These are phyloP conservation scores for Stylophora pistillata DNA, from an alignment of 64 coral and sea anemone genomes.

Conservation along the genomic window DNA sequence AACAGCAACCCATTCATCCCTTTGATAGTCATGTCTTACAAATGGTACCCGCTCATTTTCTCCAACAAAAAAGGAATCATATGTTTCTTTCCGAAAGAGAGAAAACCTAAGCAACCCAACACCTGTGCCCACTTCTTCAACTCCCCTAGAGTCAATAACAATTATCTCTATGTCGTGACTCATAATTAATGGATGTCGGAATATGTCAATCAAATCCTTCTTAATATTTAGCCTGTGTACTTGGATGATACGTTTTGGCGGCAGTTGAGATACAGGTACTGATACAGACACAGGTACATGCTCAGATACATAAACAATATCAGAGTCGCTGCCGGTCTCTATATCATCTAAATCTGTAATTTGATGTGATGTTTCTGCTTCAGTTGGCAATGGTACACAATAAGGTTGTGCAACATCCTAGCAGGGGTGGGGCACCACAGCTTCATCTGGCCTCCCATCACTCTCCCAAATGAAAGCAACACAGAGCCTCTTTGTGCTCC, in stretches of 20 bases:
- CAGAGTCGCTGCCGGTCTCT: too few relatives aligned
- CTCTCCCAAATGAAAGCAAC: neutral
- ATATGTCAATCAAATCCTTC: constrained; percentile 11
- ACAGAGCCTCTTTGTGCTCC: neutral
- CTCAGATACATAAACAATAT: too few relatives aligned
- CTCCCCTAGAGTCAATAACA: constrained; percentile 3
- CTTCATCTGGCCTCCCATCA: neutral
- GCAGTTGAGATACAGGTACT: too few relatives aligned
- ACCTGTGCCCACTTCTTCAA: constrained; percentile 18
- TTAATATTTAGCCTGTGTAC: too few relatives aligned
- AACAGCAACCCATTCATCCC: too few relatives aligned
- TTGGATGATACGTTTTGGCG: too few relatives aligned
- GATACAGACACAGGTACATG: too few relatives aligned
- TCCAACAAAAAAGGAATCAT: constrained; percentile 9
- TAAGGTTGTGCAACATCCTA: neutral
- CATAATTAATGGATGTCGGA: constrained; percentile 21
- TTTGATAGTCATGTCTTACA: too few relatives aligned
- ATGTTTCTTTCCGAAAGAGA: constrained; percentile 8
- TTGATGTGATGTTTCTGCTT: too few relatives aligned
- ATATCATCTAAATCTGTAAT: too few relatives aligned
- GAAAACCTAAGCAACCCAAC: constrained; percentile 6
- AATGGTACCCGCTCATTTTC: constrained; percentile 1
- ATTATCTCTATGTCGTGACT: constrained; percentile 1
- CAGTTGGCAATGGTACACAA: too few relatives aligned
- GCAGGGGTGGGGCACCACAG: neutral